Evolutionary conservation across 2,113 vertebrate genomes (phyloP).

Genomic region (Ochotona princeps): DNA sequence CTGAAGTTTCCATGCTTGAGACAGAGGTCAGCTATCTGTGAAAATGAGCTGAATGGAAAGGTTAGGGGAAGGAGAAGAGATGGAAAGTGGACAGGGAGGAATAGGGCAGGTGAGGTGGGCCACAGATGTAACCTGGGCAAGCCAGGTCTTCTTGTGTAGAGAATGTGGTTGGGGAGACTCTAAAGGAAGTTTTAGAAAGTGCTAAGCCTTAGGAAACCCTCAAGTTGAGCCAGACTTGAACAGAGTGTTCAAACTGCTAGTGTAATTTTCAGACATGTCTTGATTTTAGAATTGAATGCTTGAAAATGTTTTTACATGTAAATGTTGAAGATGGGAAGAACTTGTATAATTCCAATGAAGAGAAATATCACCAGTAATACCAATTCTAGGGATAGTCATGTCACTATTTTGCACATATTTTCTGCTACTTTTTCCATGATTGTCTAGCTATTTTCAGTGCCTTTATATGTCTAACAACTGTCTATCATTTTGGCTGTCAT

Average conservation of each 20-base stretch:
- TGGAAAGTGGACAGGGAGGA: not conserved
- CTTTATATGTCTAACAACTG: too few species aligned
- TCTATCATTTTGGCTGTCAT: not conserved
- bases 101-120: rapidly evolving
- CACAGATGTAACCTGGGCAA: not conserved
- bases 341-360: not conserved
- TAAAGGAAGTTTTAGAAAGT: not conserved
- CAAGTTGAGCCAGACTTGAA: not conserved
- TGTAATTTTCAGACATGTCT: not conserved
- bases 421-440: not conserved
- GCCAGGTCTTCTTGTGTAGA: not conserved
- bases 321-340: not conserved
- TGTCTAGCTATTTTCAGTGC: not conserved
- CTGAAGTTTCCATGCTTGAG: not conserved
- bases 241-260: rapidly evolving
- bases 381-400: not conserved
- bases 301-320: not conserved
- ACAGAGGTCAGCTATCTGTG: not conserved
- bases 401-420: not conserved
- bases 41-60: too few species aligned
- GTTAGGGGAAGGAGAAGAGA: rapidly evolving
- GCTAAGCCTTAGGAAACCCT: not conserved
- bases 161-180: not conserved
- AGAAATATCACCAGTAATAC: too few species aligned
- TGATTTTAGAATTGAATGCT: not conserved